Base-by-base conservation (phyloP, 2,797 vertebrate species). In the Mus caroli region DNA sequence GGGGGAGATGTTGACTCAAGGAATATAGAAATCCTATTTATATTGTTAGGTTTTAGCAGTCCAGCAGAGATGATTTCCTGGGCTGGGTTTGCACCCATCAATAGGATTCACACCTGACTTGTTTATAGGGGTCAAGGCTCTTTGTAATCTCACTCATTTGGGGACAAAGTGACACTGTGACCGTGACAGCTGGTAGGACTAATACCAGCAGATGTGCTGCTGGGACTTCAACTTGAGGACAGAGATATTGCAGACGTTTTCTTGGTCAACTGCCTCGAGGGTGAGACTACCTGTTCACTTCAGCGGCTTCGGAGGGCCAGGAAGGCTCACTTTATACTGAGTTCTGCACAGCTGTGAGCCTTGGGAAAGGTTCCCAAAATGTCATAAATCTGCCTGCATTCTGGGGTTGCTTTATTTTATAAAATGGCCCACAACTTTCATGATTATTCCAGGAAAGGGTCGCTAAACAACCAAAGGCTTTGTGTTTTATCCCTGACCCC, bases 61-160 rank as follows among this genome's bases (percentile, higher is more conserved):
- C 6, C 43, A 83, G 91, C n/a, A 94, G 88, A 78, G 93, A 82
- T 0, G 31, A 24, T 89, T 95, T 96, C 96, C 96, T 94, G 95
- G 94, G 91, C 77, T 89, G 89, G 52, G 84, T 75, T 92, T 88
- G 37, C 86, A 94, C 93, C 69, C 83, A 40, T 97, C 95, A 64
- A 79, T 95, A 97, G 97, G 97, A 97, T 97, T 98, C 97, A 95
- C 97, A 97, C 97, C 96, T 98, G 92, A 97, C 97, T 96, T 97
- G 97, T 98, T 97, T 97, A 97, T 97, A 96, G 97, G 95, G 97
- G 97, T 97, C 95, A 97, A 84, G 97, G 87, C 95, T 96, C 94
- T 94, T 92, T 83, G 43, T 92, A 97, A 93, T 92, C 96, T 94
- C 88, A 95, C 93, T 92, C 87, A 56, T 95, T 97, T 80, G 94